phyloP scores from a whole-genome alignment of 2,888 invertebrate genomes.

The Mythimna ferrago region DNA sequence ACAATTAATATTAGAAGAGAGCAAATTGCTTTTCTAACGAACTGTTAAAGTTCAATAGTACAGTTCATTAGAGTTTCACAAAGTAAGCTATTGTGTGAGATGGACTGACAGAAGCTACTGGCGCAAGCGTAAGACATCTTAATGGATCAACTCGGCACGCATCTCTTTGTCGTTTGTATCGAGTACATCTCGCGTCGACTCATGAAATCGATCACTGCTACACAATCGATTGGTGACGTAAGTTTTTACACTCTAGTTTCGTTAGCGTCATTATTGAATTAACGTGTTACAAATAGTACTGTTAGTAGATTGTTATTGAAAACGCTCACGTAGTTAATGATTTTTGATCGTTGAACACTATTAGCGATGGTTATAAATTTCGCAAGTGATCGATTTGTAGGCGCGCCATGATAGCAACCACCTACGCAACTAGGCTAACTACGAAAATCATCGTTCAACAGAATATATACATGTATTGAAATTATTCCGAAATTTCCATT shows the following conservation, averaged over 20 bases:
- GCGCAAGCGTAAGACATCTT: conserved; percentile 70
- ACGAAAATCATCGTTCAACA: neutral
- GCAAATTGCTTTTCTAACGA: conserved; percentile 67
- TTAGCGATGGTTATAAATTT: conserved; percentile 40
- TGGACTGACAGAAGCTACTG: conserved; percentile 69
- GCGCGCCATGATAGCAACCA: conserved; percentile 11
- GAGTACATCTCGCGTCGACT: conserved; percentile 72
- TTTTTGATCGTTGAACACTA: conserved; percentile 30
- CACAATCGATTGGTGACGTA: conserved; percentile 75
- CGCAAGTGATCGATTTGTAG: conserved; percentile 32
- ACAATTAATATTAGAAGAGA: conserved; percentile 53
- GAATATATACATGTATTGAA: neutral
- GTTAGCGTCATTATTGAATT: conserved; percentile 76
- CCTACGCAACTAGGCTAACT: conserved; percentile 9
- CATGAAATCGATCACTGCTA: conserved; percentile 78
- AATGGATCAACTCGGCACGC: conserved; percentile 70
- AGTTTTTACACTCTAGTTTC: conserved; percentile 74
- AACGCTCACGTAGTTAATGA: conserved; percentile 48
- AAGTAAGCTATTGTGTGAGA: conserved; percentile 71
- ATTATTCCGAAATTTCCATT: neutral
- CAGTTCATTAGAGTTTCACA: conserved; percentile 75
- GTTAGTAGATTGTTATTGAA: conserved; percentile 65
- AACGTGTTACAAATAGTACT: conserved; percentile 76
- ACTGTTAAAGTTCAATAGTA: conserved; percentile 67
- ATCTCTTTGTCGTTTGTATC: conserved; percentile 71